A percentile compares a stretch with the other conserved stretches of the same genome.
Conservation (phyloP, 2,113 vertebrate genomes). For the Pyxicephalus adspersus region DNA sequence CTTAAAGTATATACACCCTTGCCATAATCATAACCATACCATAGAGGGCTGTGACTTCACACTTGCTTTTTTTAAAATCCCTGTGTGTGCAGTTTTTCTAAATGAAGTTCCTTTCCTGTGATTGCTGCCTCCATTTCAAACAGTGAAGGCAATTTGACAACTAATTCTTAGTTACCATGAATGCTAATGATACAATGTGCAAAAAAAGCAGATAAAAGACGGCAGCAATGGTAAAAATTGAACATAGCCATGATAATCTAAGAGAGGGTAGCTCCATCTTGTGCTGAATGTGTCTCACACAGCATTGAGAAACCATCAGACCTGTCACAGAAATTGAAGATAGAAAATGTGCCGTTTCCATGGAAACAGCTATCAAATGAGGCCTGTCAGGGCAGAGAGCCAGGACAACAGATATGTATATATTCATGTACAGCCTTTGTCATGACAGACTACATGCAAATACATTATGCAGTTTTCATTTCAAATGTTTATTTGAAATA, state of each 20-base stretch:
- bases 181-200: neutral
- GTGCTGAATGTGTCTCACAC: slow-evolving; percentile 36
- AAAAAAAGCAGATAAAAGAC: slow-evolving; percentile 5
- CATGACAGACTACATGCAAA: neutral
- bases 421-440: neutral
- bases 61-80: too few relatives aligned
- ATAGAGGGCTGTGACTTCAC: too few relatives aligned
- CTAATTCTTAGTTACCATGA: neutral
- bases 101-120: too few relatives aligned
- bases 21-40: too few relatives aligned
- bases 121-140: slow-evolving; percentile 15
- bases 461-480: neutral
- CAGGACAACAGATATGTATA: slow-evolving; percentile 23
- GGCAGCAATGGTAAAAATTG: neutral
- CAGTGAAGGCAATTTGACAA: too few relatives aligned
- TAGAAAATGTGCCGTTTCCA: slow-evolving; percentile 52
- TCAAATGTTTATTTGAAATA: neutral
- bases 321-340: slow-evolving; percentile 36
- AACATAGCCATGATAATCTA: neutral
- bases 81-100: too few relatives aligned
- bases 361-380: slow-evolving; percentile 51
- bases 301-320: slow-evolving; percentile 33
- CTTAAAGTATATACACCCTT: too few relatives aligned
- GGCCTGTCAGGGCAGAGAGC: slow-evolving; percentile 39
- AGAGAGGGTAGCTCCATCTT: slow-evolving; percentile 44